phyloP scores from a whole-genome alignment of 2,113 vertebrate species.

The Etheostoma cragini region DNA sequence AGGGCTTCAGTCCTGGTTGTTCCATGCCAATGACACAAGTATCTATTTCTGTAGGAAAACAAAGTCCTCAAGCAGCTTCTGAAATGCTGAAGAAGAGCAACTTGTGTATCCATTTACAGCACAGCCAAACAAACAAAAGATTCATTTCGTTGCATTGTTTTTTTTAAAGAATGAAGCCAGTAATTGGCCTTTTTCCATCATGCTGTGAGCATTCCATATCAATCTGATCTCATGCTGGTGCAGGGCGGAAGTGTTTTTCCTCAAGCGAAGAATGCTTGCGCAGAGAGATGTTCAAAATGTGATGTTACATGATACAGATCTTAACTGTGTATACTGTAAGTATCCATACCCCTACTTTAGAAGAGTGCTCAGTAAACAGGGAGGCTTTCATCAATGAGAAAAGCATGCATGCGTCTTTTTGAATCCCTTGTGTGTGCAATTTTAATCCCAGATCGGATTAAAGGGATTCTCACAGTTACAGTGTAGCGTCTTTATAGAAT shows the following conservation, averaged over 20 bases:
- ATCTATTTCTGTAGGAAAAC: not conserved
- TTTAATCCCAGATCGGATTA: not conserved
- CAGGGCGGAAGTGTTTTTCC: not conserved
- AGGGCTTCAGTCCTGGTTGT: not conserved
- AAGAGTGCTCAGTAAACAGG: not conserved
- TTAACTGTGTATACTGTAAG: not conserved
- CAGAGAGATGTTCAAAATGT: not conserved
- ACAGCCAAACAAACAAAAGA: not conserved
- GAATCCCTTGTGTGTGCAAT: not conserved
- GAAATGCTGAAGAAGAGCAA: not conserved
- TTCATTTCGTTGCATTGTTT: slow-evolving; percentile 5
- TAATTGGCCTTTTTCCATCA: slow-evolving; percentile 32
- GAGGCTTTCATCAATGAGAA: not conserved
- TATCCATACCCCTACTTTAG: not conserved
- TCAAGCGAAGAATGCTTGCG: not conserved
- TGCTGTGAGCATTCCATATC: slow-evolving; percentile 27
- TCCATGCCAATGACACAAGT: not conserved
- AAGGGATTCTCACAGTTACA: not conserved
- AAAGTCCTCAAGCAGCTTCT: not conserved
- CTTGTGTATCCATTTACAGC: not conserved
- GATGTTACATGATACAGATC: not conserved
- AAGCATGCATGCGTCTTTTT: not conserved
- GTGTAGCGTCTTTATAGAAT: not conserved
- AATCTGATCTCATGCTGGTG: slow-evolving; percentile 10
- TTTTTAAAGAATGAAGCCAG: slow-evolving; percentile 28